Evolutionary conservation across 2,888 invertebrate genomes (phyloP).

Genomic region (Brachyptera putata): DNA sequence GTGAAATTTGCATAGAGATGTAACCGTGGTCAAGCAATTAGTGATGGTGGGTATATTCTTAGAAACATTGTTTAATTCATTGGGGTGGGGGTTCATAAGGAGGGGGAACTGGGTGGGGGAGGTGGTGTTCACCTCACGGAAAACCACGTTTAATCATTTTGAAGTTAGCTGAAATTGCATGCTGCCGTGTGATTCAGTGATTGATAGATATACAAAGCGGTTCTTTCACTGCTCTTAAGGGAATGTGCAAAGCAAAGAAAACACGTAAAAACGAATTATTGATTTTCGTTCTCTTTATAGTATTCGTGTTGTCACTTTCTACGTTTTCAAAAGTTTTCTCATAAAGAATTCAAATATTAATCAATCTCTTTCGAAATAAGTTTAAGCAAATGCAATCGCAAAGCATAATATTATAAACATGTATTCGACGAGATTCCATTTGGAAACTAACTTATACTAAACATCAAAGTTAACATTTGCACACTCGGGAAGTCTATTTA

Average conservation of each 20-base stretch:
- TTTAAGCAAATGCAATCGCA: no score
- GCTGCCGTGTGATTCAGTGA: background rate
- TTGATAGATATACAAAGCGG: background rate
- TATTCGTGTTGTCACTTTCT: background rate
- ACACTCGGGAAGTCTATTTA: constrained; percentile 1
- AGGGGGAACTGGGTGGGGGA: no score
- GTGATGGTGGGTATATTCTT: constrained; percentile 2
- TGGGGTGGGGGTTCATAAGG: no score
- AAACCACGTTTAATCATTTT: background rate
- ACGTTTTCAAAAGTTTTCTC: background rate
- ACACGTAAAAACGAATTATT: background rate
- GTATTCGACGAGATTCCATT: no score
- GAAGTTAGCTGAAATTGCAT: background rate
- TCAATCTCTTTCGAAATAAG: no score
- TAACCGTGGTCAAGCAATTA: constrained; percentile 4
- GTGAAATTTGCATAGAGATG: constrained; percentile 1
- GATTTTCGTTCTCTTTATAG: background rate
- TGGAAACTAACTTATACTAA: no score
- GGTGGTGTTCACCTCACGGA: background rate
- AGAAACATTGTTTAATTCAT: background rate
- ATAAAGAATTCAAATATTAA: no score
- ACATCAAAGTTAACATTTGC: background rate
- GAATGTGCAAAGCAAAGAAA: background rate
- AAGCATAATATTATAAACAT: no score
- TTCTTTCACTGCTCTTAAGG: background rate